Base-by-base conservation (phyloP, 2,797 vertebrate genomes). In the Danio choprae region DNA sequence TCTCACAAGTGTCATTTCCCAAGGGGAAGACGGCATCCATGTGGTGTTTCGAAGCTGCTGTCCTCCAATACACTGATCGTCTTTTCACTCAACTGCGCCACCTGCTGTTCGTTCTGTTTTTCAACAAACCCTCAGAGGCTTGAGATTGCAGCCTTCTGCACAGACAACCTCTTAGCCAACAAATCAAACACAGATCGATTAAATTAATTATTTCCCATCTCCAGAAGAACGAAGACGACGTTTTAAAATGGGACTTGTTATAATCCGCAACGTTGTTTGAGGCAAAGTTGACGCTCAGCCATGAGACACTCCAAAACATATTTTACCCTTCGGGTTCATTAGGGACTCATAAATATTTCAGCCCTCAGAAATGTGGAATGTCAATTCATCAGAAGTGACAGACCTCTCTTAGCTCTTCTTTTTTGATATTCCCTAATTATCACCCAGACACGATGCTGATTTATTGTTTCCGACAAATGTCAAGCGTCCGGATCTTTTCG, bases 261-360 rank as follows among this genome's bases (percentile, higher is more conserved):
- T 53, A 74, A 48, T 44, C 56, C 40, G 16, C 69, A 48, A 38
- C 16, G 65, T 43, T 74, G 74, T 73, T 67, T 74, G 62, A 81
- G 58, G 29, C 74, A 53, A 78, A 78, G 58, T 62, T 79, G 76
- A 74, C 72, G 80, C 59, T 56, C 36, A 67, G 58, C 63, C 60
- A 74, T 15, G 73, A 79, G 55, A 44, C 73, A 38, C 60, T 70
- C 67, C 67, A 80, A 77, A 82, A 85, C 62, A 83, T 77, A 73
- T 80, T 80, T 84, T 83, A 80, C 71, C 67, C 78, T 65, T 75
- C 36, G 64, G 71, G 63, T 82, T 87, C 84, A 83, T 83, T 87
- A 40, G 69, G 20, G 77, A 63, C 74, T 81, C 84, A 84, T 88
- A 86, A 83, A 88, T 88, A 87, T 84, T 87, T 86, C 81, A 86